Percentiles rank a stretch among this genome's conserved stretches.
These are phyloP conservation scores for Epinotia ramella DNA, from an alignment of 2,888 invertebrate species.

Conservation along the genomic window DNA sequence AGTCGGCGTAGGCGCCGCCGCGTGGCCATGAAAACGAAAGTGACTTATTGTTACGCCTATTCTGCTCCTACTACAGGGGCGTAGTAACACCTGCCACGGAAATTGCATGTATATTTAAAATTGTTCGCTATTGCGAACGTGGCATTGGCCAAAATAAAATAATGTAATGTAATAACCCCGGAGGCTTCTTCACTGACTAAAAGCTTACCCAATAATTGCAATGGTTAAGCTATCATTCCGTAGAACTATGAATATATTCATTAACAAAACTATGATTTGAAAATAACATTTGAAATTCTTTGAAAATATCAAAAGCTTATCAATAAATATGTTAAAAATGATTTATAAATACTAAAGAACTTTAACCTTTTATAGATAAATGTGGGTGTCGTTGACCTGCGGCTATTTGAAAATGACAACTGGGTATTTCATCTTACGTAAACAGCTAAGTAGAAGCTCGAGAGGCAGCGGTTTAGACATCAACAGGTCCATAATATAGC, in stretches of 20 bases:
- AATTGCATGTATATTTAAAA: conserved; percentile 59
- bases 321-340: neutral
- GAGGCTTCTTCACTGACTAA: conserved; percentile 46
- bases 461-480: conserved; percentile 68
- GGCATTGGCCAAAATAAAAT: conserved; percentile 64
- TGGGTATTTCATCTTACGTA: conserved; percentile 59
- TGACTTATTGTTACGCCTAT: conserved; percentile 54
- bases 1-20: conserved; percentile 31
- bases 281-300: neutral
- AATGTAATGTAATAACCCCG: conserved; percentile 63
- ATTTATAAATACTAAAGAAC: neutral
- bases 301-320: neutral
- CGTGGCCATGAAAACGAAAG: conserved; percentile 69
- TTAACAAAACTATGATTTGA: neutral
- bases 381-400: conserved; percentile 55
- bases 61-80: conserved; percentile 54
- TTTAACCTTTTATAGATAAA: conserved; percentile 47
- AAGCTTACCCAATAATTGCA: conserved; percentile 21
- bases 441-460: conserved; percentile 59
- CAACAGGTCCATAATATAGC: conserved; percentile 61
- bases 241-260: neutral
- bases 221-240: neutral
- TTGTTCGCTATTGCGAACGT: conserved; percentile 58
- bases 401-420: conserved; percentile 56
- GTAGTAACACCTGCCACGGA: conserved; percentile 64